Evolutionary conservation across 2,113 vertebrate species (phyloP).

Genomic region (Phalacrocorax carbo): DNA sequence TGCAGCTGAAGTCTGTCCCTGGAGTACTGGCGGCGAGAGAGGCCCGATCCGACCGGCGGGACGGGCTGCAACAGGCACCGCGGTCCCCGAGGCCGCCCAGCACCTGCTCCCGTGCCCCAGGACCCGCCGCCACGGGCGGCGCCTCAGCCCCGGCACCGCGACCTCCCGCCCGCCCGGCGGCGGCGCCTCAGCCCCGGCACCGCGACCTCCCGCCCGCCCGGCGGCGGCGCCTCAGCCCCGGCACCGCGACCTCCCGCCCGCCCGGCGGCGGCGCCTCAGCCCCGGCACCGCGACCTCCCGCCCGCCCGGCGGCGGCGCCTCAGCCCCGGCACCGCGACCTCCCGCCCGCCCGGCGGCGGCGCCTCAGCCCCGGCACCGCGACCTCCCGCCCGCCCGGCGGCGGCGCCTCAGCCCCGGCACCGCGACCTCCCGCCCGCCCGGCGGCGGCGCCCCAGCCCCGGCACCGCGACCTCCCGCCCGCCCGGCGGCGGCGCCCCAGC

Average conservation of each 20-base stretch:
- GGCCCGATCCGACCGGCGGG: background rate
- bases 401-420: background rate
- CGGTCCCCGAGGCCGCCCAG: background rate
- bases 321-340: background rate
- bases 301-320: background rate
- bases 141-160: background rate
- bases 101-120: background rate
- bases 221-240: background rate
- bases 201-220: background rate
- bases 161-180: background rate
- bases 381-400: too few species aligned
- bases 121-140: background rate
- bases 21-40: background rate
- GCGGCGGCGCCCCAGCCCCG: background rate
- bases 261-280: background rate
- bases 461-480: background rate
- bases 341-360: too few species aligned
- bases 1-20: fast-evolving
- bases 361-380: background rate
- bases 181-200: background rate
- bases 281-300: background rate
- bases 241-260: background rate
- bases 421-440: background rate
- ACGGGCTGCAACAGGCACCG: background rate
- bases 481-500: background rate